These are phyloP conservation scores for Pheosia tremula DNA, from an alignment of 2,888 invertebrate species.

Conservation along the genomic window DNA sequence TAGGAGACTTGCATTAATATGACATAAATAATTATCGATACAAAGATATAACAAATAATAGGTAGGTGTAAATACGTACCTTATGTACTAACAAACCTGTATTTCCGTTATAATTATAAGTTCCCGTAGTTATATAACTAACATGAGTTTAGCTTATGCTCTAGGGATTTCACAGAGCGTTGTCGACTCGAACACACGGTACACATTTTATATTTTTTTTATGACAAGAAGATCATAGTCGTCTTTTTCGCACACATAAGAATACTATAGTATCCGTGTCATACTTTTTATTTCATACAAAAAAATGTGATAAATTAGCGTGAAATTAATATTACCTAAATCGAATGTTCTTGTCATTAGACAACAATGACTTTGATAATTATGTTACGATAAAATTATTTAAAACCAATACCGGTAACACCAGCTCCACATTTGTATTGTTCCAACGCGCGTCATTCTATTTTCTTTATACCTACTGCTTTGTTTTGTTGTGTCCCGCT, in stretches of 20 bases:
- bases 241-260: constrained; percentile 43
- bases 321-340: not conserved
- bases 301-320: constrained; percentile 19
- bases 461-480: constrained; percentile 69
- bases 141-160: constrained; percentile 47
- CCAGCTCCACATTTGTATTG: constrained; percentile 54
- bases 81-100: too few relatives aligned
- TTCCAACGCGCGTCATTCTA: constrained; percentile 68
- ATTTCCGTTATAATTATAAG: constrained; percentile 34
- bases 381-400: not conserved
- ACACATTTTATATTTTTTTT: constrained; percentile 71
- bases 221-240: constrained; percentile 68
- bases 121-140: constrained; percentile 25
- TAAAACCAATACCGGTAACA: constrained; percentile 9
- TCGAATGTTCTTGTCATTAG: too few relatives aligned
- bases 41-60: too few relatives aligned
- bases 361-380: not conserved
- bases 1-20: not conserved
- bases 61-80: too few relatives aligned
- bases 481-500: constrained; percentile 77
- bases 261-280: constrained; percentile 9
- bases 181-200: constrained; percentile 60
- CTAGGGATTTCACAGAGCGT: constrained; percentile 50
- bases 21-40: constrained; percentile 2
- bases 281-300: constrained; percentile 1